These are phyloP conservation scores for Choloepus hoffmanni DNA, from an alignment of 2,113 vertebrate species.

Conservation along the genomic window DNA sequence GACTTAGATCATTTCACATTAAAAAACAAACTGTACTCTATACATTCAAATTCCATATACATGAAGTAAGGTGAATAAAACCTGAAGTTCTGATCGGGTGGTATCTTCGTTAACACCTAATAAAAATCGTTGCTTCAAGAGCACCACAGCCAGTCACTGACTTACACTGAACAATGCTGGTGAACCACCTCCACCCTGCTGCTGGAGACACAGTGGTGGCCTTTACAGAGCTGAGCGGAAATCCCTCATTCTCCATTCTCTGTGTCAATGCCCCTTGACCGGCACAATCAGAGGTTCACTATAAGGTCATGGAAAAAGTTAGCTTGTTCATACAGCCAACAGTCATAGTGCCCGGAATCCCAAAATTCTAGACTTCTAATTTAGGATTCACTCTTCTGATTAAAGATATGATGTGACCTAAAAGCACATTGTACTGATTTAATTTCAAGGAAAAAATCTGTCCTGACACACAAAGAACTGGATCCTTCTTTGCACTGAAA, in stretches of 20 bases:
- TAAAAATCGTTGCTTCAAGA: neutral
- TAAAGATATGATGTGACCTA: neutral
- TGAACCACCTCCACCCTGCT: neutral
- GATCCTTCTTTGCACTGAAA: neutral
- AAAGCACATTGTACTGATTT: neutral
- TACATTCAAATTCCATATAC: neutral
- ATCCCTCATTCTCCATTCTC: neutral
- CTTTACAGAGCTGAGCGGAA: neutral
- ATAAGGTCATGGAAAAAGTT: neutral
- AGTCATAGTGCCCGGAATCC: neutral
- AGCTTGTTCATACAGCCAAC: neutral
- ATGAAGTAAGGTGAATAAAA: neutral
- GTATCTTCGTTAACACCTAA: neutral
- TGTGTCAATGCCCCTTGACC: neutral
- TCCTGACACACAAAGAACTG: neutral
- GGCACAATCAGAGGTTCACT: neutral
- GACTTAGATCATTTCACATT: constrained; percentile 28
- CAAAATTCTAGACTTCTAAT: constrained; percentile 34
- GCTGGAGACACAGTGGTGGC: neutral
- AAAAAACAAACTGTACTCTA: neutral
- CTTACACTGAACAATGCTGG: too few relatives aligned
- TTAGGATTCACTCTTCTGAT: neutral
- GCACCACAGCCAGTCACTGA: neutral
- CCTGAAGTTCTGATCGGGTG: neutral
- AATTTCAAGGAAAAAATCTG: neutral